Evolutionary conservation across 2,113 vertebrate genomes (phyloP), one percentile per base, ranked within the genome.

Genomic region (Vulpes ferrilata): DNA sequence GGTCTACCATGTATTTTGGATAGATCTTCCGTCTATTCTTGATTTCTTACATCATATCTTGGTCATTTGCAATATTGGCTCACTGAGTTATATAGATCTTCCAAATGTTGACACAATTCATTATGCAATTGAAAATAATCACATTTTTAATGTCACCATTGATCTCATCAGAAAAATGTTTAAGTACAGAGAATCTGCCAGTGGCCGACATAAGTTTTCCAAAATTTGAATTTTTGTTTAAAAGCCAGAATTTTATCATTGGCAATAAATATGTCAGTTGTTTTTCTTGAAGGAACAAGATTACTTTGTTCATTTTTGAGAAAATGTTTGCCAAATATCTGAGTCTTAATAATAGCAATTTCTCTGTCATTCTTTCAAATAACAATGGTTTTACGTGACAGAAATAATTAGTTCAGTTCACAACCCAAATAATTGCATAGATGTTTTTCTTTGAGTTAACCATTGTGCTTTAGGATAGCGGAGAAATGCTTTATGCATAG

Each of bases 21-120:
- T 82, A 11, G 51, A 84, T 80, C 59, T 69, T 92, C 96, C 89
- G n/a, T 71, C 30, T 83, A 16, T 90, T 83, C 20, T 64, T 84
- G 15, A 64, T 89, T 73, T 90, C 76, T 97, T 89, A 85, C 38
- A 85, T 92, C 65, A 78, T 64, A 7, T 23, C 12, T 65, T 80
- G 53, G 65, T 91, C 71, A 91, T 88, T 91, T 96, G 86, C 67
- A 94, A 53, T 57, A 76, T 3, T 92, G 84, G 32, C 71, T 95
- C 51, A 82, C 27, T 80, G 30, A 95, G 32, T 76, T 90, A 81
- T 81, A 64, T 30, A 95, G 35, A 88, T 92, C 22, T 97, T 97
- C 60, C 81, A 95, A 81, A 95, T 90, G 43, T 90, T 95, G 87
- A 96, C 93, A 79, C 17, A 93, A 89, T 96, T 96, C 83, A 93